These are phyloP conservation scores for Ageneiosus marmoratus DNA, from an alignment of 2,113 vertebrate genomes.

Conservation along the genomic window DNA sequence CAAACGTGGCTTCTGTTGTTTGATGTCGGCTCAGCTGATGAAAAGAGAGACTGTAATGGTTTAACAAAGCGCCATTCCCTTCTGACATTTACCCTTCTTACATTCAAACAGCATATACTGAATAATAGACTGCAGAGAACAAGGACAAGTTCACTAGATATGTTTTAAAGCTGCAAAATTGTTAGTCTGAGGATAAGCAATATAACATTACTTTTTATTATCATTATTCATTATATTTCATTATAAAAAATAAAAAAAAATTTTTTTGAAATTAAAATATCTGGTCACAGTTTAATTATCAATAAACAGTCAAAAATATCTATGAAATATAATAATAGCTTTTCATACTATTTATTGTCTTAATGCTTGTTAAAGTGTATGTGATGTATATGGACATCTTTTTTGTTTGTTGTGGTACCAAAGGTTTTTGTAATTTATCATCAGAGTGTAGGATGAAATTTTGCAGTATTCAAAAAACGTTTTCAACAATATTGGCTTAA, in stretches of 20 bases:
- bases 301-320: neutral
- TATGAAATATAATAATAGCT: neutral
- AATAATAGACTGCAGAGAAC: slow-evolving; percentile 64
- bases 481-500: no score
- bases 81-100: slow-evolving; percentile 70
- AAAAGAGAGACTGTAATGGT: slow-evolving; percentile 66
- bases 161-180: neutral
- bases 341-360: neutral
- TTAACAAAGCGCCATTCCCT: slow-evolving; percentile 63
- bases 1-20: slow-evolving; percentile 60
- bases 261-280: neutral
- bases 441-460: neutral
- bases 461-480: neutral
- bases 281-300: neutral
- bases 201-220: neutral
- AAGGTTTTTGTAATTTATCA: neutral
- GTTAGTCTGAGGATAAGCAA: neutral
- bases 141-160: neutral
- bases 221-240: neutral
- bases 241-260: neutral
- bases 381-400: neutral
- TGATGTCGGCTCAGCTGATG: slow-evolving; percentile 61
- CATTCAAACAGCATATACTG: slow-evolving; percentile 55
- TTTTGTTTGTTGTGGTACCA: neutral
- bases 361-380: neutral